Evolutionary conservation across 2,113 vertebrate species (phyloP).

Genomic region (Oryzias melastigma): DNA sequence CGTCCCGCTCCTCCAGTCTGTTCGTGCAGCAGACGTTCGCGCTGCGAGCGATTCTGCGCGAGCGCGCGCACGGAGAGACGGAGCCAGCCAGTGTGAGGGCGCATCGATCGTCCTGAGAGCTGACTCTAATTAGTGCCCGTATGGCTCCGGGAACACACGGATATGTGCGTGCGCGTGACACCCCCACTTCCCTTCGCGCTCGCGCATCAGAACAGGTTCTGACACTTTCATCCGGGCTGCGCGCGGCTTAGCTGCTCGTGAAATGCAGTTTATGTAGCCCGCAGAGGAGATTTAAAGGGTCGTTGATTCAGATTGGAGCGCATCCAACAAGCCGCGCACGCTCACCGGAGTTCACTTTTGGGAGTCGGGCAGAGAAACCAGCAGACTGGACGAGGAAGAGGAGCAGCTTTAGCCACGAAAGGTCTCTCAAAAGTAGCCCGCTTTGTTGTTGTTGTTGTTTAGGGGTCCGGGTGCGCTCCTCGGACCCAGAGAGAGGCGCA

Average conservation of each 20-base stretch:
- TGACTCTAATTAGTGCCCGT: conserved; percentile 63
- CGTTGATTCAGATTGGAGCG: conserved; percentile 16
- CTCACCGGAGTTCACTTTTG: no score
- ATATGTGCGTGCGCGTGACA: conserved; percentile 1
- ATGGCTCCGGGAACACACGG: conserved; percentile 49
- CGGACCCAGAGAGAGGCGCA: background rate
- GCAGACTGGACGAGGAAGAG: no score
- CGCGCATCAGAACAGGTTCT: background rate
- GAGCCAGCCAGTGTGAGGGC: conserved; percentile 61
- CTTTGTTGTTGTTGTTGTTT: background rate
- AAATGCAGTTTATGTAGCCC: background rate
- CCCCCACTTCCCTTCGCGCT: background rate
- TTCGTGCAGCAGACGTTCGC: conserved; percentile 5
- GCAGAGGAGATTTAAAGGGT: conserved; percentile 16
- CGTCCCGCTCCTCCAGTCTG: conserved; percentile 25
- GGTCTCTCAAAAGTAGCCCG: background rate
- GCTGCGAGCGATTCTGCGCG: conserved; percentile 5
- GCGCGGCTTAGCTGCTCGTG: background rate
- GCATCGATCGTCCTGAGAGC: conserved; percentile 66
- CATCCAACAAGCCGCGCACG: conserved; percentile 31
- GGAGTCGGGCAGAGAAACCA: no score
- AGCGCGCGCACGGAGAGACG: conserved; percentile 21
- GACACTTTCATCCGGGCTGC: background rate
- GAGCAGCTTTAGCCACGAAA: no score
- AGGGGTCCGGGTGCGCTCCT: conserved; percentile 9